phyloP scores from a whole-genome alignment of 1,140 invertebrate genomes.

The Uloborus diversus region DNA sequence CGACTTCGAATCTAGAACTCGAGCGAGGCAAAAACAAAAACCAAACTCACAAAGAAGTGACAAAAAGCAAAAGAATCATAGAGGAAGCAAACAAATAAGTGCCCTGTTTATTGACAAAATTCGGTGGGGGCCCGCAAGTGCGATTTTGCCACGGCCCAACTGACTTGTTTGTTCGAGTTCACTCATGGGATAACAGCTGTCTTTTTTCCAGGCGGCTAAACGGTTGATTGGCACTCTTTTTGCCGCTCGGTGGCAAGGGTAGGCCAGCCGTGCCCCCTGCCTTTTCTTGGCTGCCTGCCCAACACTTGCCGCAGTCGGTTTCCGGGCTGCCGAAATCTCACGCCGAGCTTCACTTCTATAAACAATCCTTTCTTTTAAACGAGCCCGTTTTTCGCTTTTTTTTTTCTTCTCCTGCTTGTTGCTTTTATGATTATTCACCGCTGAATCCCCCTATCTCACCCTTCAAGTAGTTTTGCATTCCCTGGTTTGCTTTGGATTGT shows the following conservation, averaged over 20 bases:
- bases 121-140: background rate
- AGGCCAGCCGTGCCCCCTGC: slow-evolving; percentile 4
- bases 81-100: slow-evolving; percentile 25
- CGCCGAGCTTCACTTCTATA: slow-evolving; percentile 35
- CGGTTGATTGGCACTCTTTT: slow-evolving; percentile 47
- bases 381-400: background rate
- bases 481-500: no score
- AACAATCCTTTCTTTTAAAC: slow-evolving; percentile 53
- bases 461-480: no score
- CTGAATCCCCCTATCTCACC: no score
- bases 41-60: background rate
- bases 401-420: slow-evolving; percentile 12
- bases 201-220: slow-evolving; percentile 54
- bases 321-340: slow-evolving; percentile 31
- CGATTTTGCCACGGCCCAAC: slow-evolving; percentile 23
- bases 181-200: slow-evolving; percentile 52
- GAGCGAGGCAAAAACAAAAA: background rate
- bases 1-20: no score
- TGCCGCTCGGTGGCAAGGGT: slow-evolving; percentile 34
- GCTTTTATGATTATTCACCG: slow-evolving; percentile 1
- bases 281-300: slow-evolving; percentile 35
- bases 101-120: slow-evolving; percentile 41
- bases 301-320: slow-evolving; percentile 46
- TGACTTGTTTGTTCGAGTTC: slow-evolving; percentile 47
- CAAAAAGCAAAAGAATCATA: background rate